These are phyloP conservation scores for Hemibagrus guttatus DNA, from an alignment of 2,797 vertebrate species.

Conservation along the genomic window DNA sequence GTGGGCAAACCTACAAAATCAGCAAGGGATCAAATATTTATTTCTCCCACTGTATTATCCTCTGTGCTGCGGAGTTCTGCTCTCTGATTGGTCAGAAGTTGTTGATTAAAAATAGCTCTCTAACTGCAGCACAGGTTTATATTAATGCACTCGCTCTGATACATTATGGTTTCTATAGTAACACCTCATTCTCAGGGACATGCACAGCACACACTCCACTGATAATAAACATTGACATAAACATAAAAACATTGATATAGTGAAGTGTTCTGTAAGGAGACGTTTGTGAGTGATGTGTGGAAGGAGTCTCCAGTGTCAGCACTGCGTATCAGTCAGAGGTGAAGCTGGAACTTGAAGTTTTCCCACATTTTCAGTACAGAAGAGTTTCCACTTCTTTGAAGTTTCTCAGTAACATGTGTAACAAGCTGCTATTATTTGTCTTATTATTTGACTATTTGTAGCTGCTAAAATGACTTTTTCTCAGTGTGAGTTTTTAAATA, in stretches of 20 bases:
- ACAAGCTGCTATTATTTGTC: neutral
- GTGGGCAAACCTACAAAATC: too few species aligned
- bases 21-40: too few species aligned
- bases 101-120: neutral
- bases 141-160: neutral
- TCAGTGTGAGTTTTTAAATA: neutral
- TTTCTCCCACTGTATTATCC: neutral
- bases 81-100: neutral
- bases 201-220: too few species aligned
- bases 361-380: too few species aligned
- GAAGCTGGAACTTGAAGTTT: neutral
- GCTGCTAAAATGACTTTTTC: neutral
- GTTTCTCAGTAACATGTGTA: neutral
- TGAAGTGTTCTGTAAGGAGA: neutral
- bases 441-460: neutral
- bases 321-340: neutral
- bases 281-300: neutral
- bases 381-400: neutral
- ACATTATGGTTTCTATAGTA: neutral
- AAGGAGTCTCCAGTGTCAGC: neutral
- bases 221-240: too few species aligned
- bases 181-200: neutral
- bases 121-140: neutral
- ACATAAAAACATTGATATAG: neutral
- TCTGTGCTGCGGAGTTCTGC: neutral